These are phyloP conservation scores for Aproaerema taeniolella DNA, from an alignment of 2,888 invertebrate species.

Conservation along the genomic window DNA sequence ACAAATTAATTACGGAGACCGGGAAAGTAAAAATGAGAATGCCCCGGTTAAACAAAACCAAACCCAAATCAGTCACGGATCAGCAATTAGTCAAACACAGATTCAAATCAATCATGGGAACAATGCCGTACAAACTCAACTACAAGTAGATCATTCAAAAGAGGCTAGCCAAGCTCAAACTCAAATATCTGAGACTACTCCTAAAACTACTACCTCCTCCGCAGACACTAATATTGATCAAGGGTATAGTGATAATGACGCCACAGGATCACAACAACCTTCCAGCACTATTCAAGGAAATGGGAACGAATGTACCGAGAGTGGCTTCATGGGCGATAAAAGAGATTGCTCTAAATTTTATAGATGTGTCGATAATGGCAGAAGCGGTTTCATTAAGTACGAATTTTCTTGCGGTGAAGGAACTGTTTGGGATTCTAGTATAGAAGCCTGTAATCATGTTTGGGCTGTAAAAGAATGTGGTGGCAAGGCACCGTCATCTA, in stretches of 20 bases:
- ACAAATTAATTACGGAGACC: conserved; percentile 39
- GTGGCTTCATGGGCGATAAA: conserved; percentile 78
- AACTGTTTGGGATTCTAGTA: conserved; percentile 78
- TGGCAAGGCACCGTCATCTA: conserved; percentile 21
- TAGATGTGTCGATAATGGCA: conserved; percentile 78
- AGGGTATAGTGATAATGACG: conserved; percentile 2
- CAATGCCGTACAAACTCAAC: conserved; percentile 41
- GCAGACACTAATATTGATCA: too few species aligned
- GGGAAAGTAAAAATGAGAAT: conserved; percentile 20
- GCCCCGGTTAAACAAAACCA: conserved; percentile 36
- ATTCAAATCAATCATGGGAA: conserved; percentile 40
- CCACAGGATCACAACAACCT: too few species aligned
- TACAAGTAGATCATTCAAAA: conserved; percentile 44
- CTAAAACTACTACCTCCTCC: conserved; percentile 23
- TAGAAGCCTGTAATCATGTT: conserved; percentile 78
- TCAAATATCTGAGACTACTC: conserved; percentile 30
- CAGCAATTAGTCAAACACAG: conserved; percentile 42
- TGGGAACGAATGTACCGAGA: conserved; percentile 33
- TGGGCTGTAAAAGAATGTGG: conserved; percentile 56
- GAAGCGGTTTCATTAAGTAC: conserved; percentile 63
- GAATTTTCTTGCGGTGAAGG: conserved; percentile 78
- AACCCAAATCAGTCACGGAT: conserved; percentile 37
- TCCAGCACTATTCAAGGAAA: not conserved
- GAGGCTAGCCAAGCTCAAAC: conserved; percentile 41
- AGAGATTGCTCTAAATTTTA: conserved; percentile 82